These are phyloP conservation scores for Umimayanthus chanpuru DNA, from an alignment of 92 coral and sea anemone species.

Conservation along the genomic window DNA sequence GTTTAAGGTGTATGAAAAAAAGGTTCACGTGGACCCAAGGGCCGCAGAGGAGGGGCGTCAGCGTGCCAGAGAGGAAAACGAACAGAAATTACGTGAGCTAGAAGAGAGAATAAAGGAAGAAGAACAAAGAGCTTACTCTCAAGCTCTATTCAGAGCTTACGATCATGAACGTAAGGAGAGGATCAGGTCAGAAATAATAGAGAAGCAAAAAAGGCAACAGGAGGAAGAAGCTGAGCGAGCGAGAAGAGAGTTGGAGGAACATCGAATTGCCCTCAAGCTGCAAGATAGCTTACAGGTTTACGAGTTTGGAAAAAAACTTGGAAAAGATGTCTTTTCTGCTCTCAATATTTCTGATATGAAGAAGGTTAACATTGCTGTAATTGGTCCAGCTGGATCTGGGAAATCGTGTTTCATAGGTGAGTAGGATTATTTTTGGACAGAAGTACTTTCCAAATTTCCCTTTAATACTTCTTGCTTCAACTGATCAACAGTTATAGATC, in stretches of 20 bases:
- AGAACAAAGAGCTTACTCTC: conserved; percentile 5
- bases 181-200: neutral
- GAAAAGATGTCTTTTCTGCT: neutral
- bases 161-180: neutral
- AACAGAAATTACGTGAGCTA: conserved; percentile 34
- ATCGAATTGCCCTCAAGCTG: conserved; percentile 13
- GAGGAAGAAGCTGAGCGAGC: conserved; percentile 51
- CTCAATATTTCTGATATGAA: conserved; percentile 30
- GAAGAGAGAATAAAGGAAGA: conserved; percentile 24
- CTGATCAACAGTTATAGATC: too few species aligned
- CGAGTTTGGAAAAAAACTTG: neutral
- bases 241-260: neutral
- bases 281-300: conserved; percentile 52
- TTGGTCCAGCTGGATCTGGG: too few species aligned
- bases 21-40: conserved; percentile 54
- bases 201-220: neutral
- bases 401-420: too few species aligned
- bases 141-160: neutral
- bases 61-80: conserved; percentile 61
- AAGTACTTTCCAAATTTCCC: too few species aligned
- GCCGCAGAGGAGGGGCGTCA: conserved; percentile 18
- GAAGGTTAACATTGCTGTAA: too few species aligned
- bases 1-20: conserved; percentile 52
- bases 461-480: too few species aligned
- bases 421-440: too few species aligned